Evolutionary conservation across 2,888 invertebrate genomes (phyloP), one percentile per base, ranked within the genome.

Genomic region (Pterostichus madidus): DNA sequence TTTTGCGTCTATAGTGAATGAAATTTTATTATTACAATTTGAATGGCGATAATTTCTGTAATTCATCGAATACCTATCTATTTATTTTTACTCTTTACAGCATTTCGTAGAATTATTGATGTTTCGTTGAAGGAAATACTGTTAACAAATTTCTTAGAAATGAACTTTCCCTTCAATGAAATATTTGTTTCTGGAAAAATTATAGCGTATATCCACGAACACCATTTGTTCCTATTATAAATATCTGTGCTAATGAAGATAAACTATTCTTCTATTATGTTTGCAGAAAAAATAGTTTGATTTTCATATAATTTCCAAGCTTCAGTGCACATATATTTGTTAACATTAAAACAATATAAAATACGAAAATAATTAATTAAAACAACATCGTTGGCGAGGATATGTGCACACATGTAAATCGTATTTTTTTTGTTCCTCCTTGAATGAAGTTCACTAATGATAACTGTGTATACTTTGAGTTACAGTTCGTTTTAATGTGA

Each of bases 51-150:
- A 24, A 24, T 2, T 24, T 2, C 24, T 24, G 24, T 24, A 24
- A 24, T 24, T 24, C 24, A 2, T 24, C 24, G 24, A 24, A 24
- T 39, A 35, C 35, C 35, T 3, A 39, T 24, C 3, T 24, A 39
- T 39, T 7, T 5, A 39, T 39, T 6, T 1, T 7, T 0, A 3
- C 1, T 7, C 5, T 7, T 39, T 39, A 5, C 39, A 59, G 24
- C 24, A 64, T 35, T 64, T 64, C 64, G 64, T 39, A 13, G 64
- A 64, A 64, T 64, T 64, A 64, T 64, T 64, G 64, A 64, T 64
- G 64, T 64, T 64, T 64, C 64, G 6, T 7, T 5, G 64, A 64
- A 64, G 32, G 64, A 13, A 13, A 35, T 32, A 64, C n/a, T 13
- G 64, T n/a, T n/a, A 64, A 35, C 56, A n/a, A 15, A 17, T 56